Evolutionary conservation across 1,140 invertebrate genomes (phyloP), one percentile per base, ranked within the genome.

Genomic region (Bicyclus anynana): DNA sequence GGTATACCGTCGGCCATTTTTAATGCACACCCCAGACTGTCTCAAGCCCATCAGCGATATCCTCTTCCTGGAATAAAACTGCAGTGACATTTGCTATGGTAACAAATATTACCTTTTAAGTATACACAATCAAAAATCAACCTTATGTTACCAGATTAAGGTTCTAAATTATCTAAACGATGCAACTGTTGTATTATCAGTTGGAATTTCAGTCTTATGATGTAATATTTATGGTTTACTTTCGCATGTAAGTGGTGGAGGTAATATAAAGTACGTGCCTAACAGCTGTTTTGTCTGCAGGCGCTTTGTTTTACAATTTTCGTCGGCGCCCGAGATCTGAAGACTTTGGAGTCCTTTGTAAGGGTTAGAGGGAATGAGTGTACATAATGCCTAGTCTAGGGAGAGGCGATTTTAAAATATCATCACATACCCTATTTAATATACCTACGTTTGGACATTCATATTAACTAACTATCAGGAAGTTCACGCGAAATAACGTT

Each of bases 211-310:
- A 53, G 42, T 51, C 53, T 57, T 62, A 60, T 27, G 6, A 0
- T 14, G 4, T 10, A 13, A 13, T 0, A 13, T 5, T n/a, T 55
- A 46, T 14, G 27, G 40, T 53, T 9, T 6, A 33, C 35, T 63
- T 65, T 61, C 5, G 10, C 18, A 46, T 61, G 29, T 37, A 26
- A 3, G 16, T 21, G 14, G 12, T 18, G 13, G 13, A 52, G 44
- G 48, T 51, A 56, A 35, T 47, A 27, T 38, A 29, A 44, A 46
- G 40, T 69, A 72, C 72, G 72, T 80, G 70, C 69, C 59, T 58
- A 75, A 80, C 72, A 80, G 74, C 72, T 80, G 74, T 80, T 75
- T 72, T 75, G 68, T 77, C 65, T 69, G 62, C 50, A 47, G 40
- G 23, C 42, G 59, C 65, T 74, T 78, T 75, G 72, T 78, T 72